These are phyloP conservation scores for Pongo pygmaeus DNA, from an alignment of 2,113 vertebrate species.

Conservation along the genomic window DNA sequence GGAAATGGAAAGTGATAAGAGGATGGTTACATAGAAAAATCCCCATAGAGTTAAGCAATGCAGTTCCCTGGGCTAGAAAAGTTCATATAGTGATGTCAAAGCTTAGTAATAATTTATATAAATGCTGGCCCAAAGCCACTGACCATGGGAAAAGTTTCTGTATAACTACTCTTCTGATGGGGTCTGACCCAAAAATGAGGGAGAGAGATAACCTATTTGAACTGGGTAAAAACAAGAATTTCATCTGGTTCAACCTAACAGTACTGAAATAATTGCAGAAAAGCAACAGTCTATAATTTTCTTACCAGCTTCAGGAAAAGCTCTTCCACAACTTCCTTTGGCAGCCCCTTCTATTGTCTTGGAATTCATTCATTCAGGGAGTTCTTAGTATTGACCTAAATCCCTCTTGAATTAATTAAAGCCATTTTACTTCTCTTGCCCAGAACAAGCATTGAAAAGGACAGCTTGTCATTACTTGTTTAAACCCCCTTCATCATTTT, in stretches of 20 bases:
- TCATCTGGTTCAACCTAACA: neutral
- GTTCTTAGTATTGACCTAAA: constrained; percentile 54
- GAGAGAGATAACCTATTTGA: neutral
- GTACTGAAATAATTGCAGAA: neutral
- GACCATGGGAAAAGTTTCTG: constrained; percentile 53
- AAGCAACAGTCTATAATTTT: neutral
- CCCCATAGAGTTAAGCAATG: neutral
- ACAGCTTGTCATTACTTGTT: constrained; percentile 58
- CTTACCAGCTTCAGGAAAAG: neutral
- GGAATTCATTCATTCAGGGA: constrained; percentile 58
- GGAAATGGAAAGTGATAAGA: neutral
- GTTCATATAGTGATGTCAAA: neutral
- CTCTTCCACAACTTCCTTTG: constrained; percentile 27
- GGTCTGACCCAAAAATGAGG: constrained; percentile 1
- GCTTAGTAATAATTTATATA: neutral
- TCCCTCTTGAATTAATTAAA: constrained; percentile 74
- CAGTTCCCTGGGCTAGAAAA: neutral
- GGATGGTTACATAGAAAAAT: neutral
- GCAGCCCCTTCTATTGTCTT: constrained; percentile 37
- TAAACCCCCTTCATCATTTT: constrained; percentile 49
- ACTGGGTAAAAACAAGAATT: neutral
- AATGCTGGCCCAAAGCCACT: neutral
- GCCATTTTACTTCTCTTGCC: constrained; percentile 60
- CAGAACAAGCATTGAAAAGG: constrained; percentile 58
- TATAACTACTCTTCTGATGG: constrained; percentile 20